Evolutionary conservation across 2,888 invertebrate genomes (phyloP), one percentile per base, ranked within the genome.

Genomic region (Sinhomidia bicolor): DNA sequence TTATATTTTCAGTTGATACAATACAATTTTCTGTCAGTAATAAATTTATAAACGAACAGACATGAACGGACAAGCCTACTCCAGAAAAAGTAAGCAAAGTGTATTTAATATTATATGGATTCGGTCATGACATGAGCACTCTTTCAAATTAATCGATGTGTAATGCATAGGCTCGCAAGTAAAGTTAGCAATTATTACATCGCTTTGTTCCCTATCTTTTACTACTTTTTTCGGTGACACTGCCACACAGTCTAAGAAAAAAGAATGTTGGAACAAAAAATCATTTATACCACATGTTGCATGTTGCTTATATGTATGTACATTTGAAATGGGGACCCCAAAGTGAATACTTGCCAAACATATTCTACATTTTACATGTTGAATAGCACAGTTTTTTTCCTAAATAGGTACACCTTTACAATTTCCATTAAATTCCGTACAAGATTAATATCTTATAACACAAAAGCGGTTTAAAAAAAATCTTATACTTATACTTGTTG

Each of bases 381-480:
- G n/a, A n/a, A n/a, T n/a, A n/a, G 26, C 23, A 60, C 12, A 23
- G 26, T 23, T 57, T 57, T 57, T 20, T 17, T 17, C 4, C 17
- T 1, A n/a, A n/a, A n/a, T n/a, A n/a, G 6, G 32, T 20, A 71
- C 20, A 23, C 41, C 17, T 41, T 71, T 71, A 71, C 14, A 41
- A 71, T 71, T 71, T 41, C 68, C 68, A 71, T 71, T 71, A 71
- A 36, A 68, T 41, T 41, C n/a, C 9, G 2, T 5, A 71, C 41
- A 71, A 41, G 68, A 71, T 41, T 71, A 41, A 71, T 71, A 36
- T 20, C 14, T 14, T n/a, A n/a, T n/a, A 36, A 20, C 68, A 41
- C 20, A 17, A 41, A 71, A 41, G 74, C n/a, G 10, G 14, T 26
- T 20, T 17, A 47, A 47, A 3, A 26, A 9, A 23, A 71, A 36